Evolutionary conservation across 2,888 invertebrate species (phyloP), one percentile per base, ranked within the genome.

Genomic region (Leuctra nigra): DNA sequence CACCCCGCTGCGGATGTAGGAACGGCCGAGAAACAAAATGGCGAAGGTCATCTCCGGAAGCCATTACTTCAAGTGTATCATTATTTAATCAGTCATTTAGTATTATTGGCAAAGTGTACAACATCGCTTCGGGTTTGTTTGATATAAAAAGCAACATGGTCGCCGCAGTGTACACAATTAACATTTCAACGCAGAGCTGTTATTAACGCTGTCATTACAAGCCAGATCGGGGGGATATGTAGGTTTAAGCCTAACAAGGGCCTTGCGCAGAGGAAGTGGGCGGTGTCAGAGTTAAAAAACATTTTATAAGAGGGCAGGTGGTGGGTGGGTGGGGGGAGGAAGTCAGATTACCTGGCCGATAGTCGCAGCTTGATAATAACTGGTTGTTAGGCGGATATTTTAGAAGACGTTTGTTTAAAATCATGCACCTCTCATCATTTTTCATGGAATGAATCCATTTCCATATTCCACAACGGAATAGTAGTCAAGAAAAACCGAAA

Each of bases 401-500:
- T 50, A 18, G n/a, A n/a, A n/a, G n/a, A n/a, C 50, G 16, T 50
- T 50, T 50, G 50, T 50, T 35, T 13, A n/a, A n/a, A 44, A 22
- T 44, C 44, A 44, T 44, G 22, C 22, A 23, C 44, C n/a, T 44
- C 44, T 44, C 20, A 23, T 23, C n/a, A 23, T 4, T 20, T 29
- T 11, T 29, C 29, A 29, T 29, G 29, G 29, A 29, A 29, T 11
- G 29, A 29, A 29, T 29, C 29, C 11, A 29, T 29, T 11, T 11
- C 7, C 6, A 7, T 29, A 29, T 7, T 29, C 11, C 11, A 29
- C 11, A 7, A 11, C 6, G 29, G 11, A 29, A 29, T 29, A 41
- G 41, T 18, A 18, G 16, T 18, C 3, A 41, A 41, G n/a, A 41
- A n/a, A 16, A 41, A 20, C 11, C 38, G 16, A 14, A 3, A 41